phyloP scores from a whole-genome alignment of 2,113 vertebrate species.

The Nycticorax nycticorax region DNA sequence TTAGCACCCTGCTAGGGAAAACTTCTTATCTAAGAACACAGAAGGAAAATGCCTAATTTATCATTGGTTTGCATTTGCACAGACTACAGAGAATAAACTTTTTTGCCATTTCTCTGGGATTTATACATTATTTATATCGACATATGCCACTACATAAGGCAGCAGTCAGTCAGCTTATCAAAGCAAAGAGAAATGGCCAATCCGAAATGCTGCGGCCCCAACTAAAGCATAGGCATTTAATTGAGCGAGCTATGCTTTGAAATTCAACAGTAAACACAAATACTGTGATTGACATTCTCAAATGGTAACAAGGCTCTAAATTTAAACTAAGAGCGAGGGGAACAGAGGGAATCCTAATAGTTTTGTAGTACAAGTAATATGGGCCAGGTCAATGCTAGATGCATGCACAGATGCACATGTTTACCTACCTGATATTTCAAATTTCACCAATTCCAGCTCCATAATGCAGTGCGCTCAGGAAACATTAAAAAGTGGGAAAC shows the following conservation, averaged over 20 bases:
- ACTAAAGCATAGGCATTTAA: neutral
- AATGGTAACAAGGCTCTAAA: neutral
- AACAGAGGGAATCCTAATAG: neutral
- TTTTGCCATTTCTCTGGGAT: neutral
- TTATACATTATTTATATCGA: neutral
- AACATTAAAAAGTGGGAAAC: constrained; percentile 56
- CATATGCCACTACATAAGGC: neutral
- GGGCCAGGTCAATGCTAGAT: constrained; percentile 65
- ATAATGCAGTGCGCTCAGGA: constrained; percentile 10
- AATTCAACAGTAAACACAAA: neutral
- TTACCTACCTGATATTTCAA: constrained; percentile 68
- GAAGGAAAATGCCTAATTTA: neutral
- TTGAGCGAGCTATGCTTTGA: neutral
- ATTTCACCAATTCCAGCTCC: constrained; percentile 59
- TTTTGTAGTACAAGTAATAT: neutral
- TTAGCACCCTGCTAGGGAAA: neutral
- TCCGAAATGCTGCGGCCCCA: neutral
- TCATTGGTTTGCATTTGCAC: neutral
- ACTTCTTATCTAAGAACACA: neutral
- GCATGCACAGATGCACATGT: constrained; percentile 63
- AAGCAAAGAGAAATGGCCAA: neutral
- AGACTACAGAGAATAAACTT: neutral
- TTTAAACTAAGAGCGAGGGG: neutral
- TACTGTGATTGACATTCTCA: neutral
- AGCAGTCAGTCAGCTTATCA: neutral